Evolutionary conservation across 2,797 vertebrate genomes (phyloP).

Genomic region (Parotocinclus haroldoi): DNA sequence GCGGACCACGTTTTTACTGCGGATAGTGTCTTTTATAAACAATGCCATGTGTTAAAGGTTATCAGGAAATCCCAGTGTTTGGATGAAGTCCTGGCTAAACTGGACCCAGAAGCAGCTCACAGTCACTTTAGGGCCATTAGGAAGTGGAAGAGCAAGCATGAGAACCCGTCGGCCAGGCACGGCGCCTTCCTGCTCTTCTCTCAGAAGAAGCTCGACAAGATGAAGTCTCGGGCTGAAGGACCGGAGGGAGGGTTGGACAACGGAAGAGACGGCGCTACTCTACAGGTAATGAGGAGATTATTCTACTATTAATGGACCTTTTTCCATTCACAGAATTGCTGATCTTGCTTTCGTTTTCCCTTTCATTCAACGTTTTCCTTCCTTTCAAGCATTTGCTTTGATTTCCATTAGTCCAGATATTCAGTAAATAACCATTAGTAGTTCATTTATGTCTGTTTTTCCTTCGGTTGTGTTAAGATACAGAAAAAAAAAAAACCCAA

Average conservation of each 20-base stretch:
- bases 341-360: no score
- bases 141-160: slow-evolving; percentile 79
- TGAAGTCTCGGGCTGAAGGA: slow-evolving; percentile 59
- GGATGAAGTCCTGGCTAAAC: slow-evolving; percentile 77
- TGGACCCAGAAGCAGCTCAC: slow-evolving; percentile 73
- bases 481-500: no score
- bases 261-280: slow-evolving; percentile 64
- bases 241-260: slow-evolving; percentile 36
- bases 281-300: slow-evolving; percentile 69
- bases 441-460: no score
- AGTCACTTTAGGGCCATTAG: slow-evolving; percentile 77
- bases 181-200: slow-evolving; percentile 86
- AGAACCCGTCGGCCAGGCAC: slow-evolving; percentile 57
- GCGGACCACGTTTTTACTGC: no score
- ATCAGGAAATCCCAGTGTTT: slow-evolving; percentile 81
- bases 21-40: neutral
- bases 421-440: no score
- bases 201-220: slow-evolving; percentile 77
- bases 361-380: no score
- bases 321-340: no score
- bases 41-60: slow-evolving; percentile 66
- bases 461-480: no score
- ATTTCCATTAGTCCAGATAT: no score
- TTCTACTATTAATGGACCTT: no score
- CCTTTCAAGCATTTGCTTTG: no score